Base-by-base conservation (phyloP, 2,888 invertebrate species). In the Thymelicus lineola region DNA sequence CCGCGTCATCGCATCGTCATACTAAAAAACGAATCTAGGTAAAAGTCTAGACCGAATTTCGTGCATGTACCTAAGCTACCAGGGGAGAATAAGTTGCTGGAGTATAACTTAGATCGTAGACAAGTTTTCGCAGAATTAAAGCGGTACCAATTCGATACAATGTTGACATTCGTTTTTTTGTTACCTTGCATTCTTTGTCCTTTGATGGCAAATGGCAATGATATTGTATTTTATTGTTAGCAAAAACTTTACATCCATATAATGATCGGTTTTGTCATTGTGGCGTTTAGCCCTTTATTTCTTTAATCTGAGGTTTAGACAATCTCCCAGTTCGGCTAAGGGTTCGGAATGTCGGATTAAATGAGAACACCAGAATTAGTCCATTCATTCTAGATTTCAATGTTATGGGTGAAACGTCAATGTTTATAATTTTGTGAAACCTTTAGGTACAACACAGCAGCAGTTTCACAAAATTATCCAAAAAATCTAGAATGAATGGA, bases 31-130 rank as follows among this genome's bases (percentile, higher is more conserved):
- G 20, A 48, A 38, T 62, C 62, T 57, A 68, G 55, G 20, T 62
- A 53, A 53, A 67, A 69, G 62, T 63, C 69, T 69, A 69, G 69
- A 69, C 69, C n/a, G 58, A 58, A 69, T 58, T 69, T 48, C 10
- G 58, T 48, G n/a, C 7, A 69, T 58, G 58, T 69, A 63, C 69
- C 69, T 69, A 58, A 69, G 45, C 38, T 69, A 69, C 69, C 63
- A 69, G 63, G 69, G 9, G 15, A 58, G 7, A 57, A 69, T 69
- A 63, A 69, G 45, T 58, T 48, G 57, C 36, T 38, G 48, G 68
- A 55, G 68, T 62, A 28, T 55, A 68, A 69, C 36, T 63, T 57
- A 55, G 62, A 57, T 45, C 55, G 61, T 17, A 42, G 28, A 42
- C 67, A 35, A 68, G 57, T 58, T 58, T 58, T 58, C 36, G 57